Conservation (phyloP, 2,888 invertebrate genomes). For the Drosophila colorata region DNA sequence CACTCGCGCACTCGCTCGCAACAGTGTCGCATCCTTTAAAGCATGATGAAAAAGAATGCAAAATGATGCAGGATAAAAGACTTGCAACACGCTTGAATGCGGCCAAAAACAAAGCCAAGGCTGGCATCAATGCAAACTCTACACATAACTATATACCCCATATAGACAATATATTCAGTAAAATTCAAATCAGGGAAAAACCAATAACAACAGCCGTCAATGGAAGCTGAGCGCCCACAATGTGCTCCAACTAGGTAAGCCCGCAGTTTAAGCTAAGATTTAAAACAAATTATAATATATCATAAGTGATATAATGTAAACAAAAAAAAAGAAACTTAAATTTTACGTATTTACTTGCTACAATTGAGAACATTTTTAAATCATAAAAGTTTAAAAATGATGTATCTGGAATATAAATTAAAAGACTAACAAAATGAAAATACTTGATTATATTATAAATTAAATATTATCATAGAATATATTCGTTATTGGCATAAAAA, state of each 20-base stretch:
- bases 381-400: too few relatives aligned
- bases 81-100: constrained; percentile 16
- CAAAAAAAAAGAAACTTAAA: background rate
- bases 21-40: constrained; percentile 18
- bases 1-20: background rate
- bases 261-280: background rate
- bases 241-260: background rate
- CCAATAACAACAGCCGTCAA: background rate
- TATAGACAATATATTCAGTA: background rate
- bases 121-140: constrained; percentile 2
- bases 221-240: background rate
- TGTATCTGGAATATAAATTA: too few relatives aligned
- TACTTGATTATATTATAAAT: too few relatives aligned
- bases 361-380: too few relatives aligned
- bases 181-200: background rate
- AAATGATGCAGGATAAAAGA: constrained; percentile 50
- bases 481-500: too few relatives aligned
- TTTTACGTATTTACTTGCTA: background rate
- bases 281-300: background rate
- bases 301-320: too few relatives aligned
- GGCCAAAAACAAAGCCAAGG: constrained; percentile 16
- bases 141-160: background rate
- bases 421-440: too few relatives aligned
- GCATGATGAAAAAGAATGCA: constrained; percentile 45
- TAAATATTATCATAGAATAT: too few relatives aligned